Percentiles rank a stretch among this genome's conserved stretches.
Conservation (phyloP, 2,113 vertebrate species). For the Chascanopsetta lugubris region DNA sequence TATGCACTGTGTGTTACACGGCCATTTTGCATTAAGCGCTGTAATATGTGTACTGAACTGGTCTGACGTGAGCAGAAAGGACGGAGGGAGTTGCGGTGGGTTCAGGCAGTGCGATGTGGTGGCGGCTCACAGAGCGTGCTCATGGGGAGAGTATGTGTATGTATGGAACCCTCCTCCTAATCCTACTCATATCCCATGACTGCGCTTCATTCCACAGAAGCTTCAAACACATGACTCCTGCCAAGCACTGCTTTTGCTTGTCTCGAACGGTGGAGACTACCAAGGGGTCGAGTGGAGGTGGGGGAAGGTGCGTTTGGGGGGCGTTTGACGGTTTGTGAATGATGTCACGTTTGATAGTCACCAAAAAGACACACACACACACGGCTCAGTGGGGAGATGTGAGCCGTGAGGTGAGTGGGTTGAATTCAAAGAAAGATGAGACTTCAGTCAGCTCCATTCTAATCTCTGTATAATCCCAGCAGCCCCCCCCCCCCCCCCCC, state of each 20-base stretch:
- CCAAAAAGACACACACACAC: too few relatives aligned
- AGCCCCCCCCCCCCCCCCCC: too few relatives aligned
- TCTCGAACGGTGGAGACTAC: not conserved
- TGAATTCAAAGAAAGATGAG: not conserved
- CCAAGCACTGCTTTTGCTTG: not conserved
- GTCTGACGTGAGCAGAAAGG: not conserved
- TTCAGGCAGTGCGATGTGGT: not conserved
- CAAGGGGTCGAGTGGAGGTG: too few relatives aligned
- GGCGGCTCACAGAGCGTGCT: not conserved
- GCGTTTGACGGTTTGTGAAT: not conserved
- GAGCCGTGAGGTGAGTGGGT: too few relatives aligned
- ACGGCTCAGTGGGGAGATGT: not conserved
- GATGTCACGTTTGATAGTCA: not conserved
- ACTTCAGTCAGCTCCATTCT: not conserved
- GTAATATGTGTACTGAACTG: not conserved
- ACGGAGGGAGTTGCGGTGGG: not conserved
- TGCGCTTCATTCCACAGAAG: not conserved
- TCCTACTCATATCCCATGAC: conserved; percentile 7
- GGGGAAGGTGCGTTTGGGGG: too few relatives aligned
- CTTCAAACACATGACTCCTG: not conserved
- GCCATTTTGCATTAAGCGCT: too few relatives aligned
- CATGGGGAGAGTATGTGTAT: not conserved
- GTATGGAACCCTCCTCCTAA: not conserved
- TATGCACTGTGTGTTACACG: too few relatives aligned
- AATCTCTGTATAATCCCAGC: conserved; percentile 2